Conservation (phyloP, 2,113 vertebrate genomes). For the Dasyurus viverrinus region DNA sequence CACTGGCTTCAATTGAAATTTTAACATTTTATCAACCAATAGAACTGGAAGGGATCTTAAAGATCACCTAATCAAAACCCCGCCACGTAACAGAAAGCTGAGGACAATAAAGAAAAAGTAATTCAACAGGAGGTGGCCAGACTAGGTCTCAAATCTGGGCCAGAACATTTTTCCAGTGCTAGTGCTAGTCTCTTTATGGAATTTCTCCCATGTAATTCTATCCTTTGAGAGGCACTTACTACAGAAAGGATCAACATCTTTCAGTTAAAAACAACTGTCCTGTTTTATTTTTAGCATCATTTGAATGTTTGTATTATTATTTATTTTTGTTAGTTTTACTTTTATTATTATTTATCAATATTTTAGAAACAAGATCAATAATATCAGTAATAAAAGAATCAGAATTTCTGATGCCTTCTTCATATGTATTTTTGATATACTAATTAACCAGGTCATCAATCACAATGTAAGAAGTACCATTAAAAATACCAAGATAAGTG, state of each 20-base stretch:
- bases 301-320: too few relatives aligned
- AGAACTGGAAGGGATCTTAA: background rate
- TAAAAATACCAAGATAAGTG: background rate
- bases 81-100: background rate
- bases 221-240: background rate
- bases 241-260: background rate
- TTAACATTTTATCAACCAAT: background rate
- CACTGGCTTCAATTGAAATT: background rate
- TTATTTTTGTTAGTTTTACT: too few relatives aligned
- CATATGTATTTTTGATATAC: background rate
- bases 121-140: background rate
- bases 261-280: background rate
- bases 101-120: background rate
- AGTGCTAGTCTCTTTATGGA: background rate
- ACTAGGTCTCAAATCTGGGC: background rate
- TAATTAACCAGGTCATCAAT: background rate
- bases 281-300: background rate
- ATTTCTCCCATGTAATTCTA: background rate
- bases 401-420: background rate
- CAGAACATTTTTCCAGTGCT: background rate
- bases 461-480: background rate
- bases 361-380: background rate
- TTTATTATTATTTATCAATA: too few relatives aligned
- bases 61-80: background rate
- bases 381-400: background rate